Base-by-base conservation (phyloP, 2,113 vertebrate genomes). In the Pholis gunnellus region DNA sequence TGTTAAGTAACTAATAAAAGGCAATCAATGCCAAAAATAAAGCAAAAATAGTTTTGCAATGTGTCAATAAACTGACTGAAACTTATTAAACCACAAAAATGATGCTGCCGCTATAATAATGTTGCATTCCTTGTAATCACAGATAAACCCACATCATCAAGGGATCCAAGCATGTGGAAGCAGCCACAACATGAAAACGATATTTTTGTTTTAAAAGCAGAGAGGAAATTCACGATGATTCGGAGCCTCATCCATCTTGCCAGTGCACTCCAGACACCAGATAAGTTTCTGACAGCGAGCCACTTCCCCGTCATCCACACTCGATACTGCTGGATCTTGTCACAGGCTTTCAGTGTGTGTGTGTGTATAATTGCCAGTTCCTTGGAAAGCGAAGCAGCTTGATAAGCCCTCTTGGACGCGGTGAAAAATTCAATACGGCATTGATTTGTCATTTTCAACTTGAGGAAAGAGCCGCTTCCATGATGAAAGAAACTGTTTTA, bases 381-480 rank as follows among this genome's bases (percentile, higher is more conserved):
- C 44, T 66, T 71, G 22, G 44, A 77, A 77, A 74, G 60, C 2
- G n/a, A 64, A 36, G 40, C n/a, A 48, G 17, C 42, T 76, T 68
- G 59, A 79, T 57, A 79, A 88, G 67, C 38, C 68, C 44, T 72
- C 59, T 59, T 75, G 25, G 74, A 40, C 4, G 18, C 9, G 5
- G 27, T 60, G 52, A 82, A 81, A 75, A 82, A 64, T 13, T 57
- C 56, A 70, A 34, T 27, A 27, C 25, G n/a, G 60, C 34, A 71
- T 59, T 75, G 72, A 86, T 82, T 81, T 68, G 74, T 81, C 44
- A 40, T 82, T 81, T 63, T 65, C 27, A 73, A 44, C 56, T 36
- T 52, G 36, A 60, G 61, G 67, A 81, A 71, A 67, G 9, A 42
- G 36, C 14, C 22, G 22, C 59, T 38, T 75, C 27, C n/a, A 52